Conservation (phyloP, 2,888 invertebrate genomes). For the Nebria salina region DNA sequence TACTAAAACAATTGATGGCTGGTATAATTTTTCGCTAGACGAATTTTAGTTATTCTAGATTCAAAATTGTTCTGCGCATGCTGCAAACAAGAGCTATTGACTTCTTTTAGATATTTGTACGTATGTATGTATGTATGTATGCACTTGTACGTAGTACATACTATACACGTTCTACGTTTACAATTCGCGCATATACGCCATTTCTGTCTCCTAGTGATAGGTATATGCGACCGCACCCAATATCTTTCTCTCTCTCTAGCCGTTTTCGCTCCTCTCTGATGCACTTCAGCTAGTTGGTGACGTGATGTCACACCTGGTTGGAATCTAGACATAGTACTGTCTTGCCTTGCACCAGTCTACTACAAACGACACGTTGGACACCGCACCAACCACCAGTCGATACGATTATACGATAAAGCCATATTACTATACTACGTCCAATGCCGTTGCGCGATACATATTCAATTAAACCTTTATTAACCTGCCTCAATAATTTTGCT, state of each 20-base stretch:
- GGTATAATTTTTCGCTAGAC: too few species aligned
- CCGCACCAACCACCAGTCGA: neutral
- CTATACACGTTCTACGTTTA: slow-evolving; percentile 58
- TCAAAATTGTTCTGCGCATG: neutral
- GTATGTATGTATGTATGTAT: slow-evolving; percentile 54
- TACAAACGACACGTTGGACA: neutral
- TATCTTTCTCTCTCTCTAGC: slow-evolving; percentile 47
- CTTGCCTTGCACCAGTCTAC: slow-evolving; percentile 19
- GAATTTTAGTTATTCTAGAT: too few species aligned
- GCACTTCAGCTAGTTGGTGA: slow-evolving; percentile 29
- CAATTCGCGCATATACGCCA: slow-evolving; percentile 43
- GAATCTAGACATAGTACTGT: slow-evolving; percentile 56
- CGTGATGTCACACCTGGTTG: slow-evolving; percentile 54
- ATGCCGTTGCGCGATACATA: too few species aligned
- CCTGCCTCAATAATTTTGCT: too few species aligned
- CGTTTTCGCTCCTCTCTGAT: slow-evolving; percentile 47
- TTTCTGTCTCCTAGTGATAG: slow-evolving; percentile 9
- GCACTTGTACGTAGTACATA: slow-evolving; percentile 48
- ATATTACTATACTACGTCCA: too few species aligned
- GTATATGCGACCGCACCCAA: slow-evolving; percentile 43
- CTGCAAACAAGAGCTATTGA: slow-evolving; percentile 52
- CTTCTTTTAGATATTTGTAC: slow-evolving; percentile 51
- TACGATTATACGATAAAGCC: too few species aligned
- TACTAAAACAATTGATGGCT: too few species aligned
- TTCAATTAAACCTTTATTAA: too few species aligned